A percentile compares a stretch with the other conserved stretches of the same genome.
Evolutionary conservation across 2,113 vertebrate genomes (phyloP).

Genomic region (Mus musculus): GRCm39 chr13:34508501-34509000

Average conservation of each 20-base stretch:
- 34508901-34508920: not conserved
- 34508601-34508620: not conserved
- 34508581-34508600: not conserved
- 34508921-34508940: not conserved
- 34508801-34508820: not conserved
- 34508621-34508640: no score
- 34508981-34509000: not conserved
- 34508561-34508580: not conserved
- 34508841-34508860: not conserved
- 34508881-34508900: no score
- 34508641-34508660: not conserved
- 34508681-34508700: not conserved
- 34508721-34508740: not conserved
- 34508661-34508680: not conserved
- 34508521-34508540: not conserved
- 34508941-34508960: not conserved
- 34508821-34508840: not conserved
- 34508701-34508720: not conserved
- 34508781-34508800: not conserved
- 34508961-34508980: not conserved
- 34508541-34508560: not conserved
- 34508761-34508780: not conserved
- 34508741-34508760: not conserved
- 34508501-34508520: not conserved
- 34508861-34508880: not conserved